Evolutionary conservation across 2,888 invertebrate genomes (phyloP), one percentile per base, ranked within the genome.

Genomic region (Bembecia ichneumoniformis): DNA sequence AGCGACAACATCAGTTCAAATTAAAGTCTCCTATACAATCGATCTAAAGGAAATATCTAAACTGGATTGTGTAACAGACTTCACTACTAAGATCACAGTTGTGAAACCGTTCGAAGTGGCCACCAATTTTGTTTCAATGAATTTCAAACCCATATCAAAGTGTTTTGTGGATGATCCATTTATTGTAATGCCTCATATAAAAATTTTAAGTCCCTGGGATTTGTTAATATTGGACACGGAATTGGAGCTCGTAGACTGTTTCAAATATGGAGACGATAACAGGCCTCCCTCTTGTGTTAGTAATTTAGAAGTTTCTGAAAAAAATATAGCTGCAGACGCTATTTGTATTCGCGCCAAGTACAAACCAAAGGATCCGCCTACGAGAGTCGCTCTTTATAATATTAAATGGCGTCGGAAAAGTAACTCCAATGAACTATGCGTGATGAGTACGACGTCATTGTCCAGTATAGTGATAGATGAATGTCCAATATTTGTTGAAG

Each of bases 31-130:
- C 3, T 90, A 90, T 65, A 64, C 77, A 4, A 83, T 90, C 52
- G 71, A 83, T 63, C 72, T 84, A 40, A 77, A 77, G 51, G 77
- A 80, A 57, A 76, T 77, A 54, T 66, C 73, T 10, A 79, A 73
- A 55, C 63, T 89, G 55, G 80, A 88, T 53, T 90, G 91, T 71
- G 81, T 86, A 45, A 91, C 90, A 67, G 91, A 91, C 58, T 89
- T 90, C 57, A 80, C 76, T 15, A 87, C 92, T 47, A 87, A 88
- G 59, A 81, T 93, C 50, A 82, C 90, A 53, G 90, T 92, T 4
- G 89, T 91, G 3, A 91, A 93, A 68, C 92, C 93, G 13, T 93
- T 93, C 74, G 92, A 93, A 64, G 88, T 93, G 1, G 76, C 87
- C 2, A 90, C 91, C 7, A 89, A 89, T 66, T 93, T 90, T 80